phyloP scores from a whole-genome alignment of 2,113 vertebrate genomes.

The Chrysochloris asiatica region DNA sequence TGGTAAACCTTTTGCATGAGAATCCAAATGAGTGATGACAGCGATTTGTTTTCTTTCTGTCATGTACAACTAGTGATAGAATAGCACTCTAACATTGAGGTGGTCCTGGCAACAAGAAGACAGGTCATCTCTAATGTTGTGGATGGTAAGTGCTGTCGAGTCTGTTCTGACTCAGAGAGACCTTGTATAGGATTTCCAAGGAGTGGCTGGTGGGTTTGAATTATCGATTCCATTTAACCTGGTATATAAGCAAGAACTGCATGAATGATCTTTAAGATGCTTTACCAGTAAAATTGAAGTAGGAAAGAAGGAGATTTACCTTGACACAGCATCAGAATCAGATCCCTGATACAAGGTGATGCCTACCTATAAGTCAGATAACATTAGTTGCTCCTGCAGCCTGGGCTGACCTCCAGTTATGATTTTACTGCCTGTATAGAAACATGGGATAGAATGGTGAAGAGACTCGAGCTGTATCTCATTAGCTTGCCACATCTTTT shows the following conservation, averaged over 20 bases:
- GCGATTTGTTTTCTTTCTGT: background rate
- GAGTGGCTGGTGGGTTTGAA: too few relatives aligned
- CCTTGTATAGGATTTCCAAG: too few relatives aligned
- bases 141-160: too few relatives aligned
- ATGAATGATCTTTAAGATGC: too few relatives aligned
- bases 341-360: background rate
- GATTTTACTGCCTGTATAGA: background rate
- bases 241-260: background rate
- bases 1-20: background rate
- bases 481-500: slow-evolving; percentile 40
- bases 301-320: background rate
- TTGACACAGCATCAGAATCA: background rate
- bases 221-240: background rate
- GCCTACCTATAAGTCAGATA: background rate
- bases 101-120: background rate
- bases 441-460: background rate
- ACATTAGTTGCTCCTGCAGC: background rate
- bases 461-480: background rate
- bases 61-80: background rate
- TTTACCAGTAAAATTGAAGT: background rate
- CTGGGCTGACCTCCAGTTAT: background rate
- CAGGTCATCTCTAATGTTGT: background rate
- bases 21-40: background rate
- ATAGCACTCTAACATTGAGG: background rate
- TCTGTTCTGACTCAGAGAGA: too few relatives aligned